These are phyloP conservation scores for Notocelia uddmanniana DNA, from an alignment of 2,888 invertebrate species.

Conservation along the genomic window DNA sequence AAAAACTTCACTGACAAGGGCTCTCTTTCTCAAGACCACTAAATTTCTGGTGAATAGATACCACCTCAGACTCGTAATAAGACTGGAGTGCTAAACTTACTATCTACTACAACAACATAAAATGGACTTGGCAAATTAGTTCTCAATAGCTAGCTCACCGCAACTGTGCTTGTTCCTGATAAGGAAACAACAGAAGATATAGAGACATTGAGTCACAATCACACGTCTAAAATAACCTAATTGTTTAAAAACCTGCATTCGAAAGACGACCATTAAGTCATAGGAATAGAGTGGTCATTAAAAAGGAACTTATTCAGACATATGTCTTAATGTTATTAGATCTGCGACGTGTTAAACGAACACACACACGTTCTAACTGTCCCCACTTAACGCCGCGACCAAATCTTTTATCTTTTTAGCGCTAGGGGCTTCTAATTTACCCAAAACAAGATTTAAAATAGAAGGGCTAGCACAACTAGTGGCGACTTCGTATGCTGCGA, in stretches of 20 bases:
- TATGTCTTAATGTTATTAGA: background rate
- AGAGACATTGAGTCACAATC: slow-evolving; percentile 23
- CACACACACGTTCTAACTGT: slow-evolving; percentile 61
- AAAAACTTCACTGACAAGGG: too few relatives aligned
- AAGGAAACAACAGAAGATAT: slow-evolving; percentile 2
- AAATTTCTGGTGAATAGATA: too few relatives aligned
- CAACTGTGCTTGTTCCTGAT: background rate
- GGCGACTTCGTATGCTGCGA: background rate
- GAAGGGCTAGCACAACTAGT: background rate
- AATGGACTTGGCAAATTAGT: background rate
- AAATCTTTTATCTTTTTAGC: slow-evolving; percentile 76
- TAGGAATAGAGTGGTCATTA: background rate
- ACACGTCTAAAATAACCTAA: background rate
- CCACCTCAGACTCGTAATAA: background rate
- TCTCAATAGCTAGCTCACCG: background rate
- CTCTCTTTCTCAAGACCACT: too few relatives aligned
- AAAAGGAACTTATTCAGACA: background rate
- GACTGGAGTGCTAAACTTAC: background rate
- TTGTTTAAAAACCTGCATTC: background rate
- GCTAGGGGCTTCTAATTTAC: slow-evolving; percentile 56
- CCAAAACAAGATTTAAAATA: slow-evolving; percentile 48
- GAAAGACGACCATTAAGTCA: background rate
- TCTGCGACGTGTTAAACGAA: slow-evolving; percentile 1
- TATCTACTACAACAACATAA: background rate
- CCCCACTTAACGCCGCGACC: slow-evolving; percentile 63